Percentiles rank a stretch among this genome's conserved stretches.
These are phyloP conservation scores for Germaria angustata DNA, from an alignment of 2,888 invertebrate genomes.

Conservation along the genomic window DNA sequence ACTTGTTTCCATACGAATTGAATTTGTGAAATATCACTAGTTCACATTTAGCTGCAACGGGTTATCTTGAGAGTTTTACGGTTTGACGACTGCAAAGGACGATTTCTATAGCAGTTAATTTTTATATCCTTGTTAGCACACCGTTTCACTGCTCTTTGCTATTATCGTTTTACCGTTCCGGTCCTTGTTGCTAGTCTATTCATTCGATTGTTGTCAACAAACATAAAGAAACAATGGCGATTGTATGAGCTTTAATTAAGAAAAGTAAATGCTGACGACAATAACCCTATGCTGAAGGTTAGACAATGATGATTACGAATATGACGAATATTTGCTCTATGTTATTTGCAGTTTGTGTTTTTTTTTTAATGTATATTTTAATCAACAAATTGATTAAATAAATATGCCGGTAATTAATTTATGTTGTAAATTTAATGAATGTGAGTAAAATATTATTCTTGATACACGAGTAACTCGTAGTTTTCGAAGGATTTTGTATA, in stretches of 20 bases:
- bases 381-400: slow-evolving; percentile 40
- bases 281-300: neutral
- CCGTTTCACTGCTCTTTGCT: slow-evolving; percentile 7
- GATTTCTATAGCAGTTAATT: slow-evolving; percentile 14
- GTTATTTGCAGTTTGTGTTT: slow-evolving; percentile 5
- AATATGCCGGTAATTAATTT: slow-evolving; percentile 10
- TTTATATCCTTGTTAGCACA: slow-evolving; percentile 11
- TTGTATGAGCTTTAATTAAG: slow-evolving; percentile 50
- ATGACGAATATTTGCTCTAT: neutral
- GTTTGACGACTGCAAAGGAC: neutral
- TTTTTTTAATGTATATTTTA: slow-evolving; percentile 13
- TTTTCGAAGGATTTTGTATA: neutral
- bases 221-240: slow-evolving; percentile 12
- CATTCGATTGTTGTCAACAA: slow-evolving; percentile 22
- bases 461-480: too few relatives aligned
- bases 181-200: slow-evolving; percentile 4
- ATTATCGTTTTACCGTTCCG: neutral
- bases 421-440: neutral
- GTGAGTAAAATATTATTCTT: neutral
- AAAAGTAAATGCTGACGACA: slow-evolving; percentile 24
- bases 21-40: neutral
- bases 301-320: neutral
- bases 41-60: neutral
- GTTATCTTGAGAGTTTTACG: too few relatives aligned
- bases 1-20: neutral